These are phyloP conservation scores for Mobula birostris DNA, from an alignment of 2,113 vertebrate genomes.

Conservation along the genomic window DNA sequence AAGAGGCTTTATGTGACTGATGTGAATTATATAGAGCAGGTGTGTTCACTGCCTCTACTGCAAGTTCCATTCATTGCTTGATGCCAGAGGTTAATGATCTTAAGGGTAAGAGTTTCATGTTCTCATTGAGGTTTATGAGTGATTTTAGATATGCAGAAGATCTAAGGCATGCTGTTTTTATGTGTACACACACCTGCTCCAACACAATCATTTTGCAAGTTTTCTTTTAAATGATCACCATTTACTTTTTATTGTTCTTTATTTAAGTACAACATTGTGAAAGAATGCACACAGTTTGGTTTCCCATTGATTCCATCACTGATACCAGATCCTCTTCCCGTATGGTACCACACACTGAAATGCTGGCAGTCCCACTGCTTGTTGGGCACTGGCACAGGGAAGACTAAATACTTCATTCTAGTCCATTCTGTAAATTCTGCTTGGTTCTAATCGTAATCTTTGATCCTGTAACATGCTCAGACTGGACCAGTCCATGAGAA, in stretches of 20 bases:
- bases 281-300: neutral
- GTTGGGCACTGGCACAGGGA: neutral
- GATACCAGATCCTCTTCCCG: no score
- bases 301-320: neutral
- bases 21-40: conserved; percentile 47
- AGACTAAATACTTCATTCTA: neutral
- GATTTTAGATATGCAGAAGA: neutral
- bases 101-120: conserved; percentile 43
- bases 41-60: conserved; percentile 40
- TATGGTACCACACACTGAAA: neutral
- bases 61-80: conserved; percentile 38
- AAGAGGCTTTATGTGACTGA: conserved; percentile 43
- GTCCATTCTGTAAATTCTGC: no score
- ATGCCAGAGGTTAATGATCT: conserved; percentile 45
- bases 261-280: neutral
- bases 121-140: neutral
- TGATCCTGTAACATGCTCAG: no score
- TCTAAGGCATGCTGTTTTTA: neutral
- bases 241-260: conserved; percentile 18
- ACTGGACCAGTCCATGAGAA: no score
- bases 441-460: no score
- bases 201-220: neutral
- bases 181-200: neutral
- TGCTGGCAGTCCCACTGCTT: neutral
- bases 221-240: neutral